phyloP scores from a whole-genome alignment of 2,888 invertebrate species.

The Flexamia atlantica region DNA sequence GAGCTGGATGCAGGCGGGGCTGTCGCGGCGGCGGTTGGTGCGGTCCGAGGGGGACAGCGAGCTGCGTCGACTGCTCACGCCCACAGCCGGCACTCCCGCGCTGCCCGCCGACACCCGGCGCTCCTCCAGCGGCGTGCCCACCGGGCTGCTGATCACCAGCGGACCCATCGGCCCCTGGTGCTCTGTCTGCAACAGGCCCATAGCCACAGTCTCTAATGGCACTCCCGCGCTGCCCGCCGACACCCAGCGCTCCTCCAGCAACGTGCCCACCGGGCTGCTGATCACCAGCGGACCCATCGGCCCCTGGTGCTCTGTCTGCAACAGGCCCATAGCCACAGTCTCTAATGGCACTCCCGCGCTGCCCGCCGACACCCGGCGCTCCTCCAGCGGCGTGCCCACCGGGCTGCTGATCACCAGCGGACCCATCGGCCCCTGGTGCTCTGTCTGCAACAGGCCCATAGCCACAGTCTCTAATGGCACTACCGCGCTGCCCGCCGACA shows the following conservation, averaged over 20 bases:
- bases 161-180: slow-evolving; percentile 65
- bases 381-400: slow-evolving; percentile 69
- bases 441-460: slow-evolving; percentile 65
- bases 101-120: slow-evolving; percentile 69
- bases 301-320: slow-evolving; percentile 66
- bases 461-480: slow-evolving; percentile 62
- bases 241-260: slow-evolving; percentile 69
- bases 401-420: slow-evolving; percentile 66
- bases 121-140: slow-evolving; percentile 69
- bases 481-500: slow-evolving; percentile 69
- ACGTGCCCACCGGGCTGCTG: slow-evolving; percentile 68
- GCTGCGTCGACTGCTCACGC: slow-evolving; percentile 72
- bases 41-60: slow-evolving; percentile 73
- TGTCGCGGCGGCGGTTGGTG: slow-evolving; percentile 72
- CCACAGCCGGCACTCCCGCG: slow-evolving; percentile 66
- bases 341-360: slow-evolving; percentile 68
- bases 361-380: slow-evolving; percentile 69
- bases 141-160: slow-evolving; percentile 66
- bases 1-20: slow-evolving; percentile 73
- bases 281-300: slow-evolving; percentile 64
- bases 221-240: slow-evolving; percentile 69
- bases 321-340: slow-evolving; percentile 61
- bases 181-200: slow-evolving; percentile 65
- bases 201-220: slow-evolving; percentile 61
- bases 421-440: slow-evolving; percentile 65